Percentiles rank a stretch among this genome's conserved stretches.
phyloP scores from a whole-genome alignment of 2,888 invertebrate genomes.

The Agriopis aurantiaria region DNA sequence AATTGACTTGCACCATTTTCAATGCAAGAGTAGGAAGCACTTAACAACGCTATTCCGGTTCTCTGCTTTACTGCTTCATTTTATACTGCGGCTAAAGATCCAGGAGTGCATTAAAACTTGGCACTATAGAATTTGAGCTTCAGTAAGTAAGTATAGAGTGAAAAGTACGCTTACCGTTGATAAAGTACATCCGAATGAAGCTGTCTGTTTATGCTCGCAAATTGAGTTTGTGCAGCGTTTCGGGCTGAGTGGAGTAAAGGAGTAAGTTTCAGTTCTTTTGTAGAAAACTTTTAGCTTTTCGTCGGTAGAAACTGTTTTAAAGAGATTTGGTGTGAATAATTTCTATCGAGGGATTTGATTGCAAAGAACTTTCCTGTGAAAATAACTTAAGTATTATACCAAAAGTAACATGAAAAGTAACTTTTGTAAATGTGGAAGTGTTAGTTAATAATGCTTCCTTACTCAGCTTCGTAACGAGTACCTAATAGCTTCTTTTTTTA shows the following conservation, averaged over 20 bases:
- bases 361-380: not conserved
- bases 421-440: no score
- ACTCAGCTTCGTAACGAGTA: no score
- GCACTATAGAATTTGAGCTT: conserved; percentile 64
- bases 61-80: conserved; percentile 10
- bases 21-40: no score
- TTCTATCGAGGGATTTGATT: conserved; percentile 6
- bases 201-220: conserved; percentile 50
- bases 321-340: conserved; percentile 1
- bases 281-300: conserved; percentile 22
- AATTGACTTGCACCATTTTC: no score
- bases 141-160: conserved; percentile 52
- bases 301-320: conserved; percentile 5
- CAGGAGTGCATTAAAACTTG: conserved; percentile 65
- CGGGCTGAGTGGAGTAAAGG: conserved; percentile 21
- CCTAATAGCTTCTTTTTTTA: no score
- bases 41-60: not conserved
- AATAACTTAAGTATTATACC: not conserved
- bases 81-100: conserved; percentile 39
- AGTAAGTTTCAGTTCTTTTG: conserved; percentile 30
- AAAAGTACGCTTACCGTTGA: conserved; percentile 46
- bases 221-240: conserved; percentile 47
- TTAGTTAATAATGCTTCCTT: no score
- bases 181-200: conserved; percentile 50
- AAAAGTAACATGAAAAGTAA: not conserved